Percentiles rank a stretch among this genome's conserved stretches.
phyloP scores from a whole-genome alignment of 2,797 vertebrate species.

The Champsocephalus gunnari region DNA sequence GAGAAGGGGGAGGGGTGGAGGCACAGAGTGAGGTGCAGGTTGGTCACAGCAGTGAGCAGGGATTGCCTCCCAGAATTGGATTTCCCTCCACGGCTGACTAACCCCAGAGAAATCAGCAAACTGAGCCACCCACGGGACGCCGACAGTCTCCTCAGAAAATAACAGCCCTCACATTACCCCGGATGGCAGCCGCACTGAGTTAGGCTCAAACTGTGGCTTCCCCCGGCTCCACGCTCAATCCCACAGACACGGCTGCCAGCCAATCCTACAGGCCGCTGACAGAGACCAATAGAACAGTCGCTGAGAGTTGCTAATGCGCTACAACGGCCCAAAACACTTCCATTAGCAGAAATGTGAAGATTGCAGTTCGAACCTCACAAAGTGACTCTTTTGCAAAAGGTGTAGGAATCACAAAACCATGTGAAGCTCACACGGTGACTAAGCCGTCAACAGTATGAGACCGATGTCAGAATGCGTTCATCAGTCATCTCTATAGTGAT shows the following conservation, averaged over 20 bases:
- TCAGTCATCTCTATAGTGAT: not conserved
- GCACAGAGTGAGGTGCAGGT: conserved; percentile 8
- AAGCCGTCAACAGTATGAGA: no score
- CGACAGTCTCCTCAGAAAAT: conserved; percentile 57
- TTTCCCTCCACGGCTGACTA: conserved; percentile 51
- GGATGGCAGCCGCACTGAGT: conserved; percentile 42
- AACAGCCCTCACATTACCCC: conserved; percentile 50
- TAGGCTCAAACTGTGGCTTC: conserved; percentile 43
- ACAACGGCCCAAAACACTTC: no score
- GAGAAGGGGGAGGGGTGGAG: not conserved
- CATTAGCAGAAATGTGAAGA: no score
- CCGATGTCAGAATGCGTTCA: no score
- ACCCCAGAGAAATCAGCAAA: conserved; percentile 57
- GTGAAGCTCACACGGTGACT: no score
- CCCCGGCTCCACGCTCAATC: conserved; percentile 49
- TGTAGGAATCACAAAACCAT: no score
- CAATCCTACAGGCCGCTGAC: conserved; percentile 32
- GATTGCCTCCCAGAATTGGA: conserved; percentile 51
- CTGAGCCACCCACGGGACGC: conserved; percentile 54
- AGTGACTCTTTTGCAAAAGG: no score
- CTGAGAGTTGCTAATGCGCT: not conserved
- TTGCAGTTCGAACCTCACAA: no score
- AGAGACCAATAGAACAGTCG: not conserved
- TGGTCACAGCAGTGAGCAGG: conserved; percentile 25
- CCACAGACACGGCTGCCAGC: conserved; percentile 42